A percentile compares a stretch with the other conserved stretches of the same genome.
Conservation (phyloP, 2,113 vertebrate species). For the Zapus hudsonius region DNA sequence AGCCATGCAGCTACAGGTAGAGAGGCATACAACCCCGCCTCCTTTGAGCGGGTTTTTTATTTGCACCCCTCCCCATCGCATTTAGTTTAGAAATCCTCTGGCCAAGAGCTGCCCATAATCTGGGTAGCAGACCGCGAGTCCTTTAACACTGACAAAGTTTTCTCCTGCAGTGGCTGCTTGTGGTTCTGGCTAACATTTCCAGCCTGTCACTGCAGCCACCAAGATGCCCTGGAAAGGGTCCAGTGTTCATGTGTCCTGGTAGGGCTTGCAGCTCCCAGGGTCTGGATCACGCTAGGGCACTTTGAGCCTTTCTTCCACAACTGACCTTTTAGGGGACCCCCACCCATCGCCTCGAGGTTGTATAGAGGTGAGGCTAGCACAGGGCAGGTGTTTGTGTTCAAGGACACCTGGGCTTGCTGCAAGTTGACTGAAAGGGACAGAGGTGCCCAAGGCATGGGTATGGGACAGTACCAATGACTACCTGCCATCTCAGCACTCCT, state of each 20-base stretch:
- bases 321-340: neutral
- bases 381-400: neutral
- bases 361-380: neutral
- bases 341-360: neutral
- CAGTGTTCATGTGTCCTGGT: accelerated
- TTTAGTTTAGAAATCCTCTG: neutral
- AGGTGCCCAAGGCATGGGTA: too few species aligned
- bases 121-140: neutral
- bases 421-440: neutral
- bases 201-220: neutral
- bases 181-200: neutral
- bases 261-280: neutral
- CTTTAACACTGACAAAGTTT: conserved; percentile 60
- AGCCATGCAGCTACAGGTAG: neutral
- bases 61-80: neutral
- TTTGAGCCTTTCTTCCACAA: neutral
- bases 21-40: neutral
- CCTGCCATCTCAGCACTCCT: neutral
- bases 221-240: neutral
- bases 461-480: neutral
- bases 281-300: neutral
- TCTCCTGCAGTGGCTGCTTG: neutral
- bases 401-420: neutral
- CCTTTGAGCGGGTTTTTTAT: neutral
- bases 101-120: neutral